phyloP scores from a whole-genome alignment of 2,113 vertebrate genomes.

The Myotis yumanensis region DNA sequence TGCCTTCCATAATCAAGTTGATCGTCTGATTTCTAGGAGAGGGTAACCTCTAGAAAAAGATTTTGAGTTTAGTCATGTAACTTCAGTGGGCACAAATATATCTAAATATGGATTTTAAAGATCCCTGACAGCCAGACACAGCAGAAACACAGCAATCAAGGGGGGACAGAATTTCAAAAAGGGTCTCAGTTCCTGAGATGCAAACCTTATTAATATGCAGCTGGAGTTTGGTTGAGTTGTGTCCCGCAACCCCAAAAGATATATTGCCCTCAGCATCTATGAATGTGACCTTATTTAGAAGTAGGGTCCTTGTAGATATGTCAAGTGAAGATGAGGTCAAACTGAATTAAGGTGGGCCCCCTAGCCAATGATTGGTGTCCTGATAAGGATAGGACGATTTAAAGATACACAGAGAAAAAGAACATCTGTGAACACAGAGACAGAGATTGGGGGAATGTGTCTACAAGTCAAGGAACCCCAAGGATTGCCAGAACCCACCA shows the following conservation, averaged over 20 bases:
- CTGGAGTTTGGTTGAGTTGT: not conserved
- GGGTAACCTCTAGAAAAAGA: conserved; percentile 27
- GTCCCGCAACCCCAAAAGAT: not conserved
- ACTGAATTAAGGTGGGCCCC: not conserved
- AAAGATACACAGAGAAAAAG: not conserved
- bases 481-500: not conserved
- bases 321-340: not conserved
- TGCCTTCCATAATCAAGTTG: conserved; percentile 23
- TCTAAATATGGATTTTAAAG: conserved; percentile 36
- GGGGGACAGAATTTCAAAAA: not conserved
- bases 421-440: not conserved
- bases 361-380: not conserved
- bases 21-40: conserved; percentile 39
- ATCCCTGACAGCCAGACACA: not conserved
- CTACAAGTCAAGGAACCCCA: not conserved
- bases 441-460: not conserved
- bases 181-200: not conserved
- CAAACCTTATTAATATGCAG: not conserved
- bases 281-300: conserved; percentile 28
- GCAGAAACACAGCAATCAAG: not conserved
- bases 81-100: not conserved
- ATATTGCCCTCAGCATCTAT: not conserved
- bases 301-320: not conserved
- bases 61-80: conserved; percentile 22
- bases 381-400: not conserved